phyloP scores from a whole-genome alignment of 1,140 invertebrate genomes.

The Drosophila guanche region DNA sequence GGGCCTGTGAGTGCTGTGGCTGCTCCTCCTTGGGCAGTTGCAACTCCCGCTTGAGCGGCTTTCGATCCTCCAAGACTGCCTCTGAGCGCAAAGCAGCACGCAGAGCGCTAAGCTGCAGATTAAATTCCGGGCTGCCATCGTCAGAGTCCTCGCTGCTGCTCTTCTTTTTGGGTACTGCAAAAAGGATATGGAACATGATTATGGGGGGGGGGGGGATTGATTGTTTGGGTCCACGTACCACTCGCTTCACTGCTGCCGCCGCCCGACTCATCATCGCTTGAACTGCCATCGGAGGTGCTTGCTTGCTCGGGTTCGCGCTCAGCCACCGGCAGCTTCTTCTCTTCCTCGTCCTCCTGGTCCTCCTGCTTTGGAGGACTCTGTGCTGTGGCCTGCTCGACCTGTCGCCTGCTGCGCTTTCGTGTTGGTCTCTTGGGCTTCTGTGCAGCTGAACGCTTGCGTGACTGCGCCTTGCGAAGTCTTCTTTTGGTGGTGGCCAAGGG shows the following conservation, averaged over 20 bases:
- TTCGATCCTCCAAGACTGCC: constrained; percentile 41
- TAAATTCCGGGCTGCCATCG: constrained; percentile 47
- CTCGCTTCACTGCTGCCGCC: constrained; percentile 24
- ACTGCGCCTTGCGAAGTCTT: constrained; percentile 19
- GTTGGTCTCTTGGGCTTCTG: constrained; percentile 1
- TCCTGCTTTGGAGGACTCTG: background rate
- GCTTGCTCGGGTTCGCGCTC: background rate
- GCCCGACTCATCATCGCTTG: constrained; percentile 35
- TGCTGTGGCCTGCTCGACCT: background rate
- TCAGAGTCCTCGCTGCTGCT: constrained; percentile 35
- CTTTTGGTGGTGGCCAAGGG: background rate
- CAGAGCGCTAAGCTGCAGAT: constrained; percentile 51
- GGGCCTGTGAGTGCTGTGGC: background rate
- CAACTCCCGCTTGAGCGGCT: constrained; percentile 39
- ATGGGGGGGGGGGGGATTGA: background rate
- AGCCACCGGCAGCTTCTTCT: background rate
- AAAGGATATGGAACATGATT: background rate
- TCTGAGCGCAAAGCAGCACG: constrained; percentile 51
- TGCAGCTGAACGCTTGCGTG: constrained; percentile 19
- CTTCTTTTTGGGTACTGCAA: constrained; percentile 16
- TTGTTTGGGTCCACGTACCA: constrained; percentile 8
- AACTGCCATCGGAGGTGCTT: constrained; percentile 37
- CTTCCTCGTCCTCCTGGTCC: background rate
- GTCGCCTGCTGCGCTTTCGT: constrained; percentile 39
- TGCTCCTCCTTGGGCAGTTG: background rate